Conservation (phyloP, 2,113 vertebrate genomes). For the Turdus rufiventris region DNA sequence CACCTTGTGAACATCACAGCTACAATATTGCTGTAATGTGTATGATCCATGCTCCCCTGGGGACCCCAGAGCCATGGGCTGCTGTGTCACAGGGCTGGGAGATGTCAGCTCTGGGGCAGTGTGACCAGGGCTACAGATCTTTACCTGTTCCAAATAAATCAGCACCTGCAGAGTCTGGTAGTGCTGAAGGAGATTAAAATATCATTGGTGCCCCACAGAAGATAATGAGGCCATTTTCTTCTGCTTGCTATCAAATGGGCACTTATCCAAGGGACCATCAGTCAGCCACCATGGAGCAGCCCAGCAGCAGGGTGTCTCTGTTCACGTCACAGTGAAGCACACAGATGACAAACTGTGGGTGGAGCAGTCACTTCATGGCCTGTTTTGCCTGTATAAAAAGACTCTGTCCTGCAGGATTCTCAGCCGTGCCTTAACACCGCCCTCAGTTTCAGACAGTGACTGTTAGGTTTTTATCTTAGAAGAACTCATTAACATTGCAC, state of each 20-base stretch:
- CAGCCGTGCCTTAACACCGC: neutral
- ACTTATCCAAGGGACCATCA: neutral
- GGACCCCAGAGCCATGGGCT: neutral
- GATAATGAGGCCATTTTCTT: neutral
- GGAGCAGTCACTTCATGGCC: neutral
- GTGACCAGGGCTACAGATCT: neutral
- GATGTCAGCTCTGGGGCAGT: rapidly evolving
- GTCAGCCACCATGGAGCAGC: neutral
- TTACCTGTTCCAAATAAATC: neutral
- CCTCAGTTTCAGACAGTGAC: neutral
- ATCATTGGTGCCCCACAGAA: neutral
- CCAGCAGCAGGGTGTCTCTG: neutral
- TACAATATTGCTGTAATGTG: neutral
- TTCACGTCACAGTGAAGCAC: neutral
- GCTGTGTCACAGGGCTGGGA: neutral
- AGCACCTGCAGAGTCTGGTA: neutral
- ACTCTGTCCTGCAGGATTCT: neutral
- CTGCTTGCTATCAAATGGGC: neutral
- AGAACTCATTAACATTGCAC: neutral
- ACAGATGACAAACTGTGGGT: neutral
- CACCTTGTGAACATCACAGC: neutral
- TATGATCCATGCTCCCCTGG: neutral
- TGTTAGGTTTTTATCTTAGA: neutral
- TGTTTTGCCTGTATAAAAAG: neutral
- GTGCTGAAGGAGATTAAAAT: neutral